phyloP scores from a whole-genome alignment of 2,888 invertebrate species.

The Netelia virgata region DNA sequence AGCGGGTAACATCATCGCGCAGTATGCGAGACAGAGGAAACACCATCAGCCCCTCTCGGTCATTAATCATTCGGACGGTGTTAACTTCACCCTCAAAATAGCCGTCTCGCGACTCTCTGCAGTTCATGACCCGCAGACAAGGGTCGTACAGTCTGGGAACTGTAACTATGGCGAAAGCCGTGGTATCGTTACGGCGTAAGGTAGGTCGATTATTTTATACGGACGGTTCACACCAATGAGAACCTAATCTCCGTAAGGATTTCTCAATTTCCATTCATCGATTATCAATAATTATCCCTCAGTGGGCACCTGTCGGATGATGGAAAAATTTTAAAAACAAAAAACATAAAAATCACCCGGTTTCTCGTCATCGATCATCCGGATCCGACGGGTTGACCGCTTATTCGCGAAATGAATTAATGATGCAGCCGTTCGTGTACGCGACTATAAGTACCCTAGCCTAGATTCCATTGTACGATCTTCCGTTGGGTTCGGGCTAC shows the following conservation, averaged over 20 bases:
- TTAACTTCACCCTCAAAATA: conserved; percentile 80
- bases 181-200: background rate
- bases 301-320: background rate
- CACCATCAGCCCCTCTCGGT: conserved; percentile 67
- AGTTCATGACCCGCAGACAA: conserved; percentile 75
- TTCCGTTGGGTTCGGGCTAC: conserved; percentile 2
- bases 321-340: conserved; percentile 16
- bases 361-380: conserved; percentile 51
- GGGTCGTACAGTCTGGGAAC: conserved; percentile 60
- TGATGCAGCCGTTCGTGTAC: conserved; percentile 24
- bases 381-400: conserved; percentile 58
- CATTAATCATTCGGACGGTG: conserved; percentile 80
- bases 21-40: conserved; percentile 65
- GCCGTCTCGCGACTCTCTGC: conserved; percentile 73
- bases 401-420: conserved; percentile 65
- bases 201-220: background rate
- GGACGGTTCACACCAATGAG: background rate
- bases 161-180: background rate
- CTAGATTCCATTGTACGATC: conserved; percentile 12
- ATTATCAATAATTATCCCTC: conserved; percentile 25
- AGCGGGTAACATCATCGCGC: conserved; percentile 76
- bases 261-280: background rate
- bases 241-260: background rate
- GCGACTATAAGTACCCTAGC: background rate
- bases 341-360: conserved; percentile 22